Evolutionary conservation across 2,888 invertebrate genomes (phyloP), one percentile per base, ranked within the genome.

Genomic region (Chrysodeixis includens): DNA sequence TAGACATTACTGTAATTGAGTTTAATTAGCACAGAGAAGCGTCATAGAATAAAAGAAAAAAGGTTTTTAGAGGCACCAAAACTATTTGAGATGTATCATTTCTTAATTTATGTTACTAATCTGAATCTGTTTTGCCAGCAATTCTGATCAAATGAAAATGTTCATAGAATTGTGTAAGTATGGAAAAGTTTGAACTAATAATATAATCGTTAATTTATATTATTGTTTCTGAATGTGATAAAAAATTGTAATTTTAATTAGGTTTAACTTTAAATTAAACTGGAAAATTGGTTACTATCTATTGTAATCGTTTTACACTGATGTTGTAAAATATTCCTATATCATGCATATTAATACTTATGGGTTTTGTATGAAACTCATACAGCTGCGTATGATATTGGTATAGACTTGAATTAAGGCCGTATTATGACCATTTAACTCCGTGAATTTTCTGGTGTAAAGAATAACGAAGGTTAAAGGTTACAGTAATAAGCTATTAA

Each of bases 191-290:
- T 62, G 9, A 12, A 59, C 44, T n/a, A 18, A 52, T 40, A 32
- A 30, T n/a, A n/a, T n/a, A n/a, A 58, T 49, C 44, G 44, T 51
- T 65, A 40, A 74, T 64, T 63, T 16, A 57, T 52, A 53, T 55
- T 40, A 46, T 63, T 56, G 40, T 71, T 71, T 71, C 51, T 70
- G 61, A 69, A 75, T 75, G 71, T 76, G 76, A 72, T 72, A 72
- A 64, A 71, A 51, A 63, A 57, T 57, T 54, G 49, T 60, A 51
- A 35, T 51, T 57, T 51, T 14, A 35, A 69, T 57, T 49, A 16
- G 9, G 0, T 35, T 16, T 40, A 40, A 22, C 10, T 55, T 59
- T 52, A 51, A 57, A 51, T 26, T 55, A 30, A 1, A 22, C 68
- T 30, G 52, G 16, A 22, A 40, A 1, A 44, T 46, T 30, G 22